Evolutionary conservation across 2,797 vertebrate species (phyloP), one percentile per base, ranked within the genome.

Genomic region (Betta splendens): DNA sequence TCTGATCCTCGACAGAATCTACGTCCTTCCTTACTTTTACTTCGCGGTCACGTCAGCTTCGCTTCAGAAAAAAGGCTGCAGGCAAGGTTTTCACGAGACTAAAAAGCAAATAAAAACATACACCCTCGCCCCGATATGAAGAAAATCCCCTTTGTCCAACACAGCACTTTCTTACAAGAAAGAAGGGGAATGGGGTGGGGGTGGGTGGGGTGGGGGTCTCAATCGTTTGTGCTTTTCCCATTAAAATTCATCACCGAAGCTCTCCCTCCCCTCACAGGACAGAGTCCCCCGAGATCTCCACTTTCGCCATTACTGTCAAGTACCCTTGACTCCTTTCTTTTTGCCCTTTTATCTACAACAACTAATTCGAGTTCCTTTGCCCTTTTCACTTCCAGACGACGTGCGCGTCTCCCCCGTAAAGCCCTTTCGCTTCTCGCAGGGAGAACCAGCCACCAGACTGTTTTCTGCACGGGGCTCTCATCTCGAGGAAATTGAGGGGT

Each of bases 311-410:
- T 95, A 94, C 96, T 98, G 96, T 99, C 97, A 99, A 96, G 94
- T 95, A 94, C 94, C 94, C 94, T 95, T 94, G 95, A 95, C 95
- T 96, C 94, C 92, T 95, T 92, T 89, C 86, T 95, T 95, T 95
- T 96, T 96, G 96, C 96, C 96, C 96, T 99, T 93, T 98, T 97
- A 97, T 97, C 95, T 95, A 92, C 94, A 96, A 94, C 95, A 96
- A 96, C 95, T 96, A 97, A 98, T 98, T 97, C 94, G 87, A 93
- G 94, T 94, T 95, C 94, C 94, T 94, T 94, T 99, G 96, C 96
- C 97, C 97, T 98, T 98, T 99, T 97, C 96, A 97, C 94, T 94
- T 89, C 90, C 89, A 88, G 94, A 84, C 67, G 93, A 95, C 93
- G 92, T 92, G 94, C 93, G 81, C 50, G 74, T 63, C 85, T 75